Evolutionary conservation across 2,797 vertebrate genomes (phyloP), one percentile per base, ranked within the genome.

Genomic region (Caiman crocodilus): DNA sequence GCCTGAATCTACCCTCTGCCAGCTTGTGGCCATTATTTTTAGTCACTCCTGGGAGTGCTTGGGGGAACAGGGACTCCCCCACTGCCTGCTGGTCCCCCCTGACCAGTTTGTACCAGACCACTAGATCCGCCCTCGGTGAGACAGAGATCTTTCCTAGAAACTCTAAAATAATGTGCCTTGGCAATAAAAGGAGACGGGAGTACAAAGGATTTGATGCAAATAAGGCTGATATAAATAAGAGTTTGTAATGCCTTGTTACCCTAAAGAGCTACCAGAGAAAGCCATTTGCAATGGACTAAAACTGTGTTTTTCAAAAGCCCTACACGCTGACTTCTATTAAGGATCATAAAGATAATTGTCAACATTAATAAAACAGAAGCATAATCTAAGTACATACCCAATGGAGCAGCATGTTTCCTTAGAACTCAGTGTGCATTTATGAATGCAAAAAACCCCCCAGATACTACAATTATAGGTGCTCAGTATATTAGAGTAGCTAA

Each of bases 301-400:
- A 82, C 32, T 17, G 25, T 58, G 74, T 12, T 55, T 8, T 81
- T 56, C 17, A 87, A 87, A 95, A 93, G 77, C 35, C 14, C 61
- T 4, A 64, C 5, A 0, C 28, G 28, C 58, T 30, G 16, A 18
- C 30, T 75, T 16, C 63, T 35, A 74, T 1, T 4, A 89, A 50
- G 63, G 58, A 11, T 9, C 61, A 81, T n/a, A 60, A 32, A 65
- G 84, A 63, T 7, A 59, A 75, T 86, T 16, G 2, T 42, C 16
- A 28, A 5, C 28, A 65, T 65, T 30, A 65, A 65, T 16, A n/a
- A 65, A 65, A 30, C 28, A n/a, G 63, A 28, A 60, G 25, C 15
- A 30, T n/a, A 74, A 69, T 69, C 2, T 61, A 50, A 50, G 2
- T 14, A 3, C 3, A 28, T 13, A 7, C 28, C 50, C 20, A 57